Percentiles rank a stretch among this genome's conserved stretches.
phyloP scores from a whole-genome alignment of 2,113 vertebrate species.

The Anarhynchus alexandrinus region DNA sequence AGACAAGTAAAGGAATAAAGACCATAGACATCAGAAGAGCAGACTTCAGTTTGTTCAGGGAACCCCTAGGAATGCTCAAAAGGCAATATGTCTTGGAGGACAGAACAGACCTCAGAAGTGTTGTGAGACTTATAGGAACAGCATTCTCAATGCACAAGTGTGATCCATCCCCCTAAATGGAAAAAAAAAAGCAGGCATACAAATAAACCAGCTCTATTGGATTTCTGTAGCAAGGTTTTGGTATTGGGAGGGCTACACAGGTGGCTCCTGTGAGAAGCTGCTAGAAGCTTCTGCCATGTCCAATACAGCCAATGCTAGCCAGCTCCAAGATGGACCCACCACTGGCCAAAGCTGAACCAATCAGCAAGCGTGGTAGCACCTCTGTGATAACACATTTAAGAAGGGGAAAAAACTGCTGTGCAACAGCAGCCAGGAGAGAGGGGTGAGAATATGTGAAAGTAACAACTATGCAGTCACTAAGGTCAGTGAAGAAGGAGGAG shows the following conservation, averaged over 20 bases:
- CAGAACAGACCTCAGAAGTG: neutral
- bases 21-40: neutral
- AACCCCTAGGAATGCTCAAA: neutral
- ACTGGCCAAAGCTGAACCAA: neutral
- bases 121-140: neutral
- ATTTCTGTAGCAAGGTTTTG: neutral
- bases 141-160: neutral
- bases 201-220: neutral
- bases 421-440: neutral
- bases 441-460: neutral
- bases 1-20: neutral
- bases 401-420: neutral
- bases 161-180: neutral
- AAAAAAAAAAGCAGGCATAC: neutral
- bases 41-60: neutral
- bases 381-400: neutral
- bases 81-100: neutral
- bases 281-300: neutral
- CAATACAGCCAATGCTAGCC: rapidly evolving
- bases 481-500: neutral
- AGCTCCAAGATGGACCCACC: neutral
- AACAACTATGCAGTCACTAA: neutral
- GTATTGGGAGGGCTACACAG: rapidly evolving
- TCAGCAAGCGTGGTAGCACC: rapidly evolving
- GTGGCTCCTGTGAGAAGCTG: neutral